phyloP scores from a whole-genome alignment of 30 jellyfish, hydroid and myxozoan genomes.

The Aurelia coerulea region DNA sequence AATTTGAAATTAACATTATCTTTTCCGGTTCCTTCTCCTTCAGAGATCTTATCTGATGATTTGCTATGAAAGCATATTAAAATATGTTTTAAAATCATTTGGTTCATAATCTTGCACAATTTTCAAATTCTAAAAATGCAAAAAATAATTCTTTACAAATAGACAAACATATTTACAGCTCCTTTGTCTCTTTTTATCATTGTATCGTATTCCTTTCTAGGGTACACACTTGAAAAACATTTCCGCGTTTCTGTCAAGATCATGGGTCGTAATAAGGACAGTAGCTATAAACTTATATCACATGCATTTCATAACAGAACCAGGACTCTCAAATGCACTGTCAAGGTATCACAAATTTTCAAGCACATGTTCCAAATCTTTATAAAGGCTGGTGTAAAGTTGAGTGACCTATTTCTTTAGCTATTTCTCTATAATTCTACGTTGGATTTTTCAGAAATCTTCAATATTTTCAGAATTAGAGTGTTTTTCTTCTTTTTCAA shows the following conservation, averaged over 20 bases:
- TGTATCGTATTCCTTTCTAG: neutral
- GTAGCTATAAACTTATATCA: constrained; percentile 79
- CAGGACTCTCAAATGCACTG: constrained; percentile 78
- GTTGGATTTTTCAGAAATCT: too few relatives aligned
- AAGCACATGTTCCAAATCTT: too few relatives aligned
- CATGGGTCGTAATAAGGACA: constrained; percentile 94
- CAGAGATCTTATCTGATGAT: neutral
- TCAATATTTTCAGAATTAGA: too few relatives aligned
- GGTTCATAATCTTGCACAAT: too few relatives aligned
- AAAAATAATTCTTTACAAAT: neutral
- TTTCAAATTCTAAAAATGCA: too few relatives aligned
- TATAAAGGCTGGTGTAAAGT: too few relatives aligned
- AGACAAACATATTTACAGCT: neutral
- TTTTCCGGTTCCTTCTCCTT: neutral
- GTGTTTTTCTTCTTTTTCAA: too few relatives aligned
- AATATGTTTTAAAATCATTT: too few relatives aligned
- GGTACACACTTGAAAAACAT: constrained; percentile 37
- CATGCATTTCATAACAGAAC: constrained; percentile 77
- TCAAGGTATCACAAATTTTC: constrained; percentile 25
- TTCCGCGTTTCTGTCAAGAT: constrained; percentile 71
- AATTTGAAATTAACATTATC: too few relatives aligned
- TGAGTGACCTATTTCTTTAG: too few relatives aligned
- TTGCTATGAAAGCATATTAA: neutral
- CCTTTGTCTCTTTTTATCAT: neutral
- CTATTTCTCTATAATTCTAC: too few relatives aligned